Evolutionary conservation across 2,888 invertebrate species (phyloP).

Genomic region (Teleiodes luculella): DNA sequence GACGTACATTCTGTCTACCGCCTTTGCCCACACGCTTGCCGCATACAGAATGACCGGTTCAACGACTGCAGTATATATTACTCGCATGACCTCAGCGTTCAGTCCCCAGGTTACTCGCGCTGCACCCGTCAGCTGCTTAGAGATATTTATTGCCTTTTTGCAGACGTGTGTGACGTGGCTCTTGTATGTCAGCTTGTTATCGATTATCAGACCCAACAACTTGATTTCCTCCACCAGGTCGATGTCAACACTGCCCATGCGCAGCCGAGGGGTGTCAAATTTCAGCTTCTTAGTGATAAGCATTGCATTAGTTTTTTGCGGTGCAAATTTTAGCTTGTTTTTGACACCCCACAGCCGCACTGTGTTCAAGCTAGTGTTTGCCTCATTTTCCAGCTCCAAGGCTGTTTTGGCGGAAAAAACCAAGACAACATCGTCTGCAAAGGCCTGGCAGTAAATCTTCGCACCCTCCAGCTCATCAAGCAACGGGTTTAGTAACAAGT

Average conservation of each 20-base stretch:
- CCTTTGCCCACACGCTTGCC: not conserved
- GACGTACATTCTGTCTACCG: not conserved
- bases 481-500: not conserved
- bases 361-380: not conserved
- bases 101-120: not conserved
- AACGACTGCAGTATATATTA: not conserved
- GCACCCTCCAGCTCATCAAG: not conserved
- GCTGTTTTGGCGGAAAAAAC: slow-evolving; percentile 9
- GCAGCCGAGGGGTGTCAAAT: not conserved
- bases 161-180: not conserved
- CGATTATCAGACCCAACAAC: slow-evolving; percentile 13
- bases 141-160: not conserved
- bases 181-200: not conserved
- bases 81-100: not conserved
- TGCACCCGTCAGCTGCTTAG: not conserved
- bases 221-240: slow-evolving; percentile 13
- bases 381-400: not conserved
- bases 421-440: not conserved
- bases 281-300: not conserved
- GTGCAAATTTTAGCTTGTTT: not conserved
- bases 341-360: not conserved
- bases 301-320: not conserved
- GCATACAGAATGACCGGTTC: too few species aligned
- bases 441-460: too few species aligned
- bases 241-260: slow-evolving; percentile 12